Conservation (phyloP, 1,140 invertebrate genomes). For the Wiebesia pumilae region DNA sequence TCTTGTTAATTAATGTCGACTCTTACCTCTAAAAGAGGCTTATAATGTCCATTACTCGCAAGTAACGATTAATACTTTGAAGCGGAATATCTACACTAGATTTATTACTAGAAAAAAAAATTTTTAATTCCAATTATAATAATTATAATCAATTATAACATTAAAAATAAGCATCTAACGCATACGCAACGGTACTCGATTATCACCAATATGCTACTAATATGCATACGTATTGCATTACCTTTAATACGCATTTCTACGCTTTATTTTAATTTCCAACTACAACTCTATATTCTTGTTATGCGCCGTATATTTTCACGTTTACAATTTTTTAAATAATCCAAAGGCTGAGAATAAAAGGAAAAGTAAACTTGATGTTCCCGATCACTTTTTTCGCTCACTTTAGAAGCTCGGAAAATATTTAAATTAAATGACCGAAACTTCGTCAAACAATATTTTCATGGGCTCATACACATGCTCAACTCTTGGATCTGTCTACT, state of each 20-base stretch:
- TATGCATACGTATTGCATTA: not conserved
- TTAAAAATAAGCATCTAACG: not conserved
- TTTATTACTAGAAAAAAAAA: not conserved
- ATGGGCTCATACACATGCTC: too few relatives aligned
- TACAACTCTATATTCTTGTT: not conserved
- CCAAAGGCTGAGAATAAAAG: too few relatives aligned
- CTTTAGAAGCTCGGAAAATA: too few relatives aligned
- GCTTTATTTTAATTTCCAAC: not conserved
- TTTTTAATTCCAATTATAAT: not conserved
- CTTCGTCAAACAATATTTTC: too few relatives aligned
- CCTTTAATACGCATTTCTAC: not conserved
- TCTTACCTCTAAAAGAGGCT: not conserved
- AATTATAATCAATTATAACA: too few relatives aligned
- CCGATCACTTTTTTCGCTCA: too few relatives aligned
- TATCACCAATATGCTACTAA: not conserved
- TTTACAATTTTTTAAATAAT: too few relatives aligned
- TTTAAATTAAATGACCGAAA: too few relatives aligned
- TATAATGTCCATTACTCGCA: not conserved
- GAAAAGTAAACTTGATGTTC: too few relatives aligned
- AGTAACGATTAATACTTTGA: not conserved
- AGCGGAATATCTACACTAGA: not conserved
- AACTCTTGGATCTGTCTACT: too few relatives aligned
- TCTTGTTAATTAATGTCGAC: not conserved
- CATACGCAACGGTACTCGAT: not conserved
- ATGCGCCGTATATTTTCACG: not conserved